Evolutionary conservation across 2,113 vertebrate genomes (phyloP), one percentile per base, ranked within the genome.

Genomic region (Crypturellus undulatus): DNA sequence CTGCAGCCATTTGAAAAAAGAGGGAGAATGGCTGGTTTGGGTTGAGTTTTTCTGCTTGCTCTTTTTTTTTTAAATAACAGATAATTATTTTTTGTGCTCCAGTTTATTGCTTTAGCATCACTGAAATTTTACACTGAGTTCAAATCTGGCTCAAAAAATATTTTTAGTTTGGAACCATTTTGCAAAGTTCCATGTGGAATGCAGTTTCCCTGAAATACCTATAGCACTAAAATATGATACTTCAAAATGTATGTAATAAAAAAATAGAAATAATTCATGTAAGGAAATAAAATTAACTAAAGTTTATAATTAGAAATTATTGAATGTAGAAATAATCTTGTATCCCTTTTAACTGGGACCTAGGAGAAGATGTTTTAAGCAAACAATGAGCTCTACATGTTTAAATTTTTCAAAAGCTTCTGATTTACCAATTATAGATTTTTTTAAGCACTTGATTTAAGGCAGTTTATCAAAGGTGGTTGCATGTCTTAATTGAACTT

Each of bases 401-500:
- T 62, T 75, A 91, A 86, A 82, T 80, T 38, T 82, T 54, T 49
- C 77, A 36, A 73, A 87, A 91, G 45, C 32, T 56, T 64, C 79
- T 84, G 32, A 70, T 93, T 92, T 80, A 91, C 68, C 34, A 82
- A 45, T 82, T 71, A 84, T 19, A 54, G 12, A 15, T 14, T 75
- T 84, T 84, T 93, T 79, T 79, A 89, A 85, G 58, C 28, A 82
- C 84, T 67, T 77, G 62, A 88, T 87, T 93, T 93, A 73, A 89
- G 34, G 67, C 84, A 94, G n/a, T 92, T 93, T 68, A 49, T 89
- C 80, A 90, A 79, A 81, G 60, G 69, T 89, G 91, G 12, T 83
- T 93, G 58, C 70, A 73, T 73, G 59, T 75, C 70, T 70, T 68
- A 91, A 96, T 59, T 90, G 90, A 91, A 93, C 54, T 93, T 93